Conservation (phyloP, 92 coral and sea anemone species). For the Phenganax marumi region DNA sequence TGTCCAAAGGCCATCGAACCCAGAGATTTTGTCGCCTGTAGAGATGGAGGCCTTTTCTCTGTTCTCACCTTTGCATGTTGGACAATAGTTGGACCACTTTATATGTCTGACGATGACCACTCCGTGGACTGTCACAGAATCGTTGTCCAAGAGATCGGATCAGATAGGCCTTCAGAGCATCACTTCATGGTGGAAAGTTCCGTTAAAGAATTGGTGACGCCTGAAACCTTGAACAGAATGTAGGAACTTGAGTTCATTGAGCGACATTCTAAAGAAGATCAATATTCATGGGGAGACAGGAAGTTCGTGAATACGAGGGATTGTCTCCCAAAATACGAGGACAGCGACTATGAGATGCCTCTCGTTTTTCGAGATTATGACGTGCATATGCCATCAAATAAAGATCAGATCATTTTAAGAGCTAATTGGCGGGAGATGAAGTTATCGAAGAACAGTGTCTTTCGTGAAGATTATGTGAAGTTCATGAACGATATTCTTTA, state of each 20-base stretch:
- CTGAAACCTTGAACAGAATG: slow-evolving; percentile 49
- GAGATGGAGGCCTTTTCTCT: no score
- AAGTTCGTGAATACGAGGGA: slow-evolving; percentile 43
- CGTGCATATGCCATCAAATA: slow-evolving; percentile 54
- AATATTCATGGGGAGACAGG: slow-evolving; percentile 55
- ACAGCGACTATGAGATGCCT: slow-evolving; percentile 58
- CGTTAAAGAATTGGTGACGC: slow-evolving; percentile 47
- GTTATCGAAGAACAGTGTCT: slow-evolving; percentile 41
- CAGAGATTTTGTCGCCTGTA: no score
- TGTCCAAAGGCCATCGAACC: slow-evolving; percentile 47
- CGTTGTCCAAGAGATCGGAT: slow-evolving; percentile 24
- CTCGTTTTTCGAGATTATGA: slow-evolving; percentile 55
- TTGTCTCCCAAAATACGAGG: slow-evolving; percentile 28
- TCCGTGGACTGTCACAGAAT: slow-evolving; percentile 44
- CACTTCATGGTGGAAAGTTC: slow-evolving; percentile 48
- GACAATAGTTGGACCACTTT: slow-evolving; percentile 53
- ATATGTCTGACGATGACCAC: slow-evolving; percentile 21
- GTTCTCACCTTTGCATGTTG: no score
- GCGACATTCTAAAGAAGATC: slow-evolving; percentile 41
- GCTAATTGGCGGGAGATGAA: slow-evolving; percentile 50
- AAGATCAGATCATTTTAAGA: slow-evolving; percentile 49
- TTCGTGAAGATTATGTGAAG: slow-evolving; percentile 42
- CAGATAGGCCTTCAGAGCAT: slow-evolving; percentile 38
- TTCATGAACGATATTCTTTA: slow-evolving; percentile 51
- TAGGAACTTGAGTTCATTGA: slow-evolving; percentile 61